Evolutionary conservation across 2,888 invertebrate species (phyloP), one percentile per base, ranked within the genome.

Genomic region (Thumatha senex): DNA sequence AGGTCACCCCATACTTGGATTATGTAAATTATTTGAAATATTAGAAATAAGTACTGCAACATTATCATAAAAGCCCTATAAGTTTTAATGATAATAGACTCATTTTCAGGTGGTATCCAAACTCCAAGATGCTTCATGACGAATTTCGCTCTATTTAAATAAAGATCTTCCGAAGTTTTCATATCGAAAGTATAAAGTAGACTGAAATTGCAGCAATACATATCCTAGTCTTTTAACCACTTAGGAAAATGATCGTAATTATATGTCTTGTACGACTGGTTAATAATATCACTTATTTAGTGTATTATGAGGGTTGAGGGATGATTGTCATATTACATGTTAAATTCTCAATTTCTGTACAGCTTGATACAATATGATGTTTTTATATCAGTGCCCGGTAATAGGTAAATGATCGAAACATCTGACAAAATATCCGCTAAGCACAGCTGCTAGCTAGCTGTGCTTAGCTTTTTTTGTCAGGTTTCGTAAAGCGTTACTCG

Each of bases 41-140:
- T 45, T 15, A 89, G 57, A 65, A 90, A 89, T 43, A 82, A 58
- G 56, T 82, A 85, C 46, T 89, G 89, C 15, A 86, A 47, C 0
- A 62, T 51, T 43, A 90, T 68, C 81, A 84, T 89, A 35, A 85
- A 78, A 2, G 51, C 48, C 58, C 79, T 74, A 47, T 82, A 80
- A 1, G 60, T 7, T 59, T 79, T 83, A 7, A 51, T 63, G 0
- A 73, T 0, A 0, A 64, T 11, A 0, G 71, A 64, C 56, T 82
- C 86, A 3, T 78, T 54, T 7, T 63, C 48, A 0, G 57, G 48
- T 0, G 84, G 84, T 3, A 86, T 63, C 90, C 90, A 90, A 8
- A 90, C 82, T 0, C 89, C 90, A n/a, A 90, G 61, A 59, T 70
- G 61, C 47, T 65, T 82, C 89, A 90, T 87, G 0, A 89, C 82